Conservation (phyloP, 2,113 vertebrate genomes). For the Grallaria varia region DNA sequence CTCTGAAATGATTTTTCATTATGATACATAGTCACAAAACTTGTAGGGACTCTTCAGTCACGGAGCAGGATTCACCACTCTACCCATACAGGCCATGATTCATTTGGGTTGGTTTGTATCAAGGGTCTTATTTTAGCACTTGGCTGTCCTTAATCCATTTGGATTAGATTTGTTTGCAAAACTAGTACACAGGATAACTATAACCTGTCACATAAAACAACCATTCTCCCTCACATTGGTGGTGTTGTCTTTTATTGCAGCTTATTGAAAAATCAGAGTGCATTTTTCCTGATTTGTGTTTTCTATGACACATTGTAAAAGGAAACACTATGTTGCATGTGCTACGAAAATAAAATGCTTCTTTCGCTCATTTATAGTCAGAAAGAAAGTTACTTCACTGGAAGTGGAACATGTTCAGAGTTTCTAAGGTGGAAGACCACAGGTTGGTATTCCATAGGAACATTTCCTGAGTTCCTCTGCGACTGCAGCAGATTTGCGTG, state of each 20-base stretch:
- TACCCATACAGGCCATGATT: not conserved
- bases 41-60: not conserved
- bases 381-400: not conserved
- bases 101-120: conserved; percentile 3
- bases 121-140: conserved; percentile 4
- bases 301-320: not conserved
- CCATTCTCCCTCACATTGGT: not conserved
- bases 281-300: not conserved
- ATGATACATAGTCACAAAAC: not conserved
- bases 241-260: not conserved
- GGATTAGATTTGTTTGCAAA: conserved; percentile 15
- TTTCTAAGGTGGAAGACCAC: not conserved
- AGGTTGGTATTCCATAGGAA: not conserved
- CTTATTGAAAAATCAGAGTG: not conserved
- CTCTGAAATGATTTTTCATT: not conserved
- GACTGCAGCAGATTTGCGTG: not conserved
- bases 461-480: not conserved
- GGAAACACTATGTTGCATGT: not conserved
- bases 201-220: not conserved
- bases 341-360: not conserved
- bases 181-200: not conserved
- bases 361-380: not conserved
- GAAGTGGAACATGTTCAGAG: not conserved
- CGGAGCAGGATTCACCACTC: not conserved
- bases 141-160: not conserved